Percentiles rank a stretch among this genome's conserved stretches.
phyloP scores from a whole-genome alignment of 2,113 vertebrate species.

The Ochotona princeps region DNA sequence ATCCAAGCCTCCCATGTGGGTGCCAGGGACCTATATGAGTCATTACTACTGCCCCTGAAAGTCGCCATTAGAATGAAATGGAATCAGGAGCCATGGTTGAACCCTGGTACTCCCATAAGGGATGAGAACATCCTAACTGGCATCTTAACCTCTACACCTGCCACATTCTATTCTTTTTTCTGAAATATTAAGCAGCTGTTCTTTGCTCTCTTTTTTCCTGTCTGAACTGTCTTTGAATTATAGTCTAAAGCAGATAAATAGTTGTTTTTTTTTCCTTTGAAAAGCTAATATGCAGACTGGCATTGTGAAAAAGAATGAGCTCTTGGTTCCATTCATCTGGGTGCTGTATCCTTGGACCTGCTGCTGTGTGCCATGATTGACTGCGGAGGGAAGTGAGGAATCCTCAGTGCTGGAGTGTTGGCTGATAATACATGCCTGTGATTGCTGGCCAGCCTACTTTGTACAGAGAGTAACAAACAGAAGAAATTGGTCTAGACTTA shows the following conservation, averaged over 20 bases:
- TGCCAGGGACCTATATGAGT: no score
- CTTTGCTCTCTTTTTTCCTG: neutral
- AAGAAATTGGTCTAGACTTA: neutral
- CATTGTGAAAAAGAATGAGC: neutral
- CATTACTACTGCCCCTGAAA: no score
- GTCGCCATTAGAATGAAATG: no score
- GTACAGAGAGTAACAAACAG: neutral
- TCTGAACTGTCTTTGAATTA: neutral
- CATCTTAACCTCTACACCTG: no score
- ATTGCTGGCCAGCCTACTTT: neutral
- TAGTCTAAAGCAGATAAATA: neutral
- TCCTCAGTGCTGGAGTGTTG: neutral
- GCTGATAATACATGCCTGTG: neutral
- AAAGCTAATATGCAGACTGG: neutral
- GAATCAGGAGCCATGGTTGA: no score
- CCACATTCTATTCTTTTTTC: neutral
- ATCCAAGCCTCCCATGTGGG: no score
- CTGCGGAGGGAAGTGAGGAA: neutral
- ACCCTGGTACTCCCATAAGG: no score
- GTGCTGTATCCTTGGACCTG: neutral
- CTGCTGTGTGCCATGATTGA: no score
- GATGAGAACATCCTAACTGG: no score
- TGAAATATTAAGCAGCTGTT: conserved; percentile 20
- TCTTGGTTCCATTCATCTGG: neutral
- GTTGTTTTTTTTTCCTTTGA: neutral